Percentiles rank a stretch among this genome's conserved stretches.
phyloP scores from a whole-genome alignment of 2,113 vertebrate species.

The Thalassarche chlororhynchos region DNA sequence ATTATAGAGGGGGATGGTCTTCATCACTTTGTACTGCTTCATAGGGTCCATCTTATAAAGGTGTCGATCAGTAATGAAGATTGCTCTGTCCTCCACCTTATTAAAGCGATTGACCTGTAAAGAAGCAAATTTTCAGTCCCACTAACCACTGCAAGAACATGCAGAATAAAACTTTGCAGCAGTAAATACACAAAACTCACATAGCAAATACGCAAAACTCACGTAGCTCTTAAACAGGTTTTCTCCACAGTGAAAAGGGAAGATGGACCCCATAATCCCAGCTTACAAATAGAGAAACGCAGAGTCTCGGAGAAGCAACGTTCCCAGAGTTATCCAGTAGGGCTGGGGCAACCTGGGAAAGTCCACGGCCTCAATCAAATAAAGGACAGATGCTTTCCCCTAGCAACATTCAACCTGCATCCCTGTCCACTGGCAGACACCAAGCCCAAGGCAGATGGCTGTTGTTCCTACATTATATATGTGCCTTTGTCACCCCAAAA shows the following conservation, averaged over 20 bases:
- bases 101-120: constrained; percentile 94
- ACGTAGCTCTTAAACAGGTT: background rate
- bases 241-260: background rate
- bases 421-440: background rate
- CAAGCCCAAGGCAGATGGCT: background rate
- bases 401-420: background rate
- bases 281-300: rapidly evolving
- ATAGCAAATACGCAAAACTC: background rate
- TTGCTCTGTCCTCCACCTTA: constrained; percentile 90
- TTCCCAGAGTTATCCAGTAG: background rate
- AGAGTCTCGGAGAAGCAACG: background rate
- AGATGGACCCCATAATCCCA: background rate
- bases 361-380: background rate
- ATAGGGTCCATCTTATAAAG: constrained; percentile 97
- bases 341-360: background rate
- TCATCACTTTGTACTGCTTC: constrained; percentile 97
- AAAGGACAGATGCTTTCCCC: background rate
- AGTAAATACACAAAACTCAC: background rate
- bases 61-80: constrained; percentile 96
- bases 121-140: background rate
- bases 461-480: background rate
- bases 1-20: constrained; percentile 94
- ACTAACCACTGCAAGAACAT: background rate
- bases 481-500: background rate
- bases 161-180: background rate